Conservation (phyloP, 2,888 invertebrate genomes). For the Drepana falcataria region DNA sequence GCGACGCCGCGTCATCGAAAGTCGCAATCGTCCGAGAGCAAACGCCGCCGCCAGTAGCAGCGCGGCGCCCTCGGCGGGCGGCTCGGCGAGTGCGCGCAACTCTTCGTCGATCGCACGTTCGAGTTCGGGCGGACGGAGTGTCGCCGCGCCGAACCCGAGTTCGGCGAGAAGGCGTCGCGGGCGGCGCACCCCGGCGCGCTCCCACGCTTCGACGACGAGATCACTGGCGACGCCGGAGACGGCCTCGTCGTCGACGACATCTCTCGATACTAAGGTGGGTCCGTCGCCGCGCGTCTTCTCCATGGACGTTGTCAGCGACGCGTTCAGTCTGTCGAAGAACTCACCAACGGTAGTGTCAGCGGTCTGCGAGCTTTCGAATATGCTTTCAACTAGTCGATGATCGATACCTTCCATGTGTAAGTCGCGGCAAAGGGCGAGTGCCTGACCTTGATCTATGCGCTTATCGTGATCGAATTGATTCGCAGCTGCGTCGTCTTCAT, state of each 20-base stretch:
- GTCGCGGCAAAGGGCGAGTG: slow-evolving; percentile 55
- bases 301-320: slow-evolving; percentile 49
- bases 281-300: slow-evolving; percentile 30
- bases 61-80: slow-evolving; percentile 33
- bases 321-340: slow-evolving; percentile 61
- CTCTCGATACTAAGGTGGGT: slow-evolving; percentile 1
- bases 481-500: slow-evolving; percentile 17
- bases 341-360: slow-evolving; percentile 64
- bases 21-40: slow-evolving; percentile 82
- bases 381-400: slow-evolving; percentile 45
- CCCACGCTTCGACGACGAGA: slow-evolving; percentile 84
- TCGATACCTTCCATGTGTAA: slow-evolving; percentile 61
- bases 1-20: slow-evolving; percentile 85
- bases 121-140: slow-evolving; percentile 80
- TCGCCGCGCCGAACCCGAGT: slow-evolving; percentile 80
- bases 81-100: slow-evolving; percentile 36
- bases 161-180: slow-evolving; percentile 82
- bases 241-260: slow-evolving; percentile 22
- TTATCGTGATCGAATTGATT: slow-evolving; percentile 48
- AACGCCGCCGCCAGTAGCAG: slow-evolving; percentile 80
- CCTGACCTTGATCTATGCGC: slow-evolving; percentile 50
- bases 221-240: slow-evolving; percentile 56
- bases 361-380: slow-evolving; percentile 44
- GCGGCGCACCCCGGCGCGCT: slow-evolving; percentile 82
- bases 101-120: slow-evolving; percentile 85